phyloP scores from a whole-genome alignment of 2,797 vertebrate genomes.

The Amphiprion clarkii region DNA sequence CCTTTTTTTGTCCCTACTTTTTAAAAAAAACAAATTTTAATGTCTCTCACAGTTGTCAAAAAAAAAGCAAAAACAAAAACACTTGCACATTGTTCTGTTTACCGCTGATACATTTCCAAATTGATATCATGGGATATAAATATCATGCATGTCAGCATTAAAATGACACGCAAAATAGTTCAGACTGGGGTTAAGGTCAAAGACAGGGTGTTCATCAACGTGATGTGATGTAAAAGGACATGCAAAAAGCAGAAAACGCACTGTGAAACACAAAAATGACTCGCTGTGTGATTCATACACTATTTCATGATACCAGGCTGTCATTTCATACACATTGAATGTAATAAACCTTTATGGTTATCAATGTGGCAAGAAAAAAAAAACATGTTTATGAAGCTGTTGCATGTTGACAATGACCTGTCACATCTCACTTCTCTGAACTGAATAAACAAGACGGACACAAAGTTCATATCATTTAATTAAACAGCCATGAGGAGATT shows the following conservation, averaged over 20 bases:
- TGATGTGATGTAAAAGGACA: too few relatives aligned
- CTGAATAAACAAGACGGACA: constrained; percentile 15
- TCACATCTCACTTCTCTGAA: neutral
- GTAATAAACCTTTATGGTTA: neutral
- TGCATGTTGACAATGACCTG: neutral
- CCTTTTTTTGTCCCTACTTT: neutral
- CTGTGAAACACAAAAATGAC: too few relatives aligned
- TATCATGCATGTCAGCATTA: too few relatives aligned
- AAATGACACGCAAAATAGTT: too few relatives aligned
- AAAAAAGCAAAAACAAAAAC: neutral
- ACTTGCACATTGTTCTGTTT: too few relatives aligned
- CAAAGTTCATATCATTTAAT: neutral
- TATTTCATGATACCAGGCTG: too few relatives aligned
- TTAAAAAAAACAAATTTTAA: too few relatives aligned
- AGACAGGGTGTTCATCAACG: too few relatives aligned
- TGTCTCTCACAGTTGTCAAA: neutral
- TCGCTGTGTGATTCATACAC: too few relatives aligned
- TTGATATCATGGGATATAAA: too few relatives aligned
- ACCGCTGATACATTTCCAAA: neutral
- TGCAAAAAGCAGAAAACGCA: too few relatives aligned
- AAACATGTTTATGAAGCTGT: neutral
- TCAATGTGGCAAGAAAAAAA: neutral
- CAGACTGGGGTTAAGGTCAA: too few relatives aligned
- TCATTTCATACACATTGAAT: neutral
- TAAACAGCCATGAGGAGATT: neutral